Conservation (phyloP, 2,888 invertebrate species). For the Ophraella communa region DNA sequence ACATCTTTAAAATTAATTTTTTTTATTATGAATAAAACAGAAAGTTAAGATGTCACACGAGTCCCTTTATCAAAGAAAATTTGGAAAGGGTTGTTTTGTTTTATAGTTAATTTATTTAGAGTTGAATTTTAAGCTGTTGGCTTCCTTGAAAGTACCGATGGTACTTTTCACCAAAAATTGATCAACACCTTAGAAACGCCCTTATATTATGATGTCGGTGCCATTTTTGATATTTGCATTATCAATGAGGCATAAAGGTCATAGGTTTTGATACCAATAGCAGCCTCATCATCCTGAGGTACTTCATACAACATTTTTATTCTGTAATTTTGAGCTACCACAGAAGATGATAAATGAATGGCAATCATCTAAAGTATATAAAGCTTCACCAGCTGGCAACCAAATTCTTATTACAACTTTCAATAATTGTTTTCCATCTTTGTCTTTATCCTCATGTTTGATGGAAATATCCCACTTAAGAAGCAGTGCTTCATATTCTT, state of each 20-base stretch:
- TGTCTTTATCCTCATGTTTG: conserved; percentile 94
- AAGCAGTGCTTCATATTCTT: conserved; percentile 86
- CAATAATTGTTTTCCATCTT: conserved; percentile 93
- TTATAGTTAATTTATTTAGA: no score
- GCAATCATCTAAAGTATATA: conserved; percentile 99
- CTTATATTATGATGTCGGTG: conserved; percentile 99
- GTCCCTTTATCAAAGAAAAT: no score
- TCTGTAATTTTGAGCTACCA: conserved; percentile 98
- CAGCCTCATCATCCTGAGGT: conserved; percentile 92
- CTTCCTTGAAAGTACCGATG: conserved; percentile 98
- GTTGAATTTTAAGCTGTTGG: conserved; percentile 99
- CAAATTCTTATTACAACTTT: conserved; percentile 99
- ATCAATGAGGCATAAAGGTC: conserved; percentile 97
- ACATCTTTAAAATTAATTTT: no score
- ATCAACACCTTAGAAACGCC: conserved; percentile 99
- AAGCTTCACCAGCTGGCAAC: conserved; percentile 98
- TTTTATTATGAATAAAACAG: no score
- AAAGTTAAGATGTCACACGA: no score
- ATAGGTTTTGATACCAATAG: conserved; percentile 70
- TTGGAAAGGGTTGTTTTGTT: no score
- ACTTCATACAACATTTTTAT: conserved; percentile 99
- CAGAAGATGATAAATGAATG: conserved; percentile 98
- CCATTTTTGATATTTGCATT: conserved; percentile 99
- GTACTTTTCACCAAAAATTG: conserved; percentile 99
- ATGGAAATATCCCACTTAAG: conserved; percentile 91